phyloP scores from a whole-genome alignment of 2,113 vertebrate genomes.

The Istiophorus platypterus region DNA sequence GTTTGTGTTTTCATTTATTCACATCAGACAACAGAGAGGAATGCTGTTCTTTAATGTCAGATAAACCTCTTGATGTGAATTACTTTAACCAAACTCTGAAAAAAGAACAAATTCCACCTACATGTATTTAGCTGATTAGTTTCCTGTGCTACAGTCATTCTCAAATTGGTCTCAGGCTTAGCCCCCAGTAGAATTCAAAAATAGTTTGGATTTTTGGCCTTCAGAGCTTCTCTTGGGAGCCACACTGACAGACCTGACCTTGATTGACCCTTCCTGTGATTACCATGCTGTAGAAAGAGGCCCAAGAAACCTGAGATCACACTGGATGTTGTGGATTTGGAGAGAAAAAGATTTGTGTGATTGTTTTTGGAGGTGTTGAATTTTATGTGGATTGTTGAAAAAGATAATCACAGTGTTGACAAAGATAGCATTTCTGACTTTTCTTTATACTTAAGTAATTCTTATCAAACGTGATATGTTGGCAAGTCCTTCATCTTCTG shows the following conservation, averaged over 20 bases:
- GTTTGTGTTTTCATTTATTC: slow-evolving; percentile 10
- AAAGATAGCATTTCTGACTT: not conserved
- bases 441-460: not conserved
- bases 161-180: slow-evolving; percentile 58
- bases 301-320: slow-evolving; percentile 46
- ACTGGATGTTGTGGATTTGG: slow-evolving; percentile 17
- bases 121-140: slow-evolving; percentile 66
- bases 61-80: slow-evolving; percentile 32
- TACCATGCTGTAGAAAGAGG: slow-evolving; percentile 61
- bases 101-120: slow-evolving; percentile 30
- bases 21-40: not conserved
- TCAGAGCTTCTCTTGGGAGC: slow-evolving; percentile 47
- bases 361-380: not conserved
- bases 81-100: slow-evolving; percentile 22
- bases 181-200: slow-evolving; percentile 36
- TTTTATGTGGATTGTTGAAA: slow-evolving; percentile 1
- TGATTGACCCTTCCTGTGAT: slow-evolving; percentile 56
- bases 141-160: slow-evolving; percentile 60
- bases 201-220: slow-evolving; percentile 59
- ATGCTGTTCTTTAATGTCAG: not conserved
- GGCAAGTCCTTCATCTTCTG: not conserved
- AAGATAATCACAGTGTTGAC: slow-evolving; percentile 7
- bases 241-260: slow-evolving; percentile 58
- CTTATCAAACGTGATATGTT: not conserved
- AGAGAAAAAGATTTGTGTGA: slow-evolving; percentile 4